phyloP scores from a whole-genome alignment of 2,888 invertebrate genomes.

The Hypselothyrea guttata region DNA sequence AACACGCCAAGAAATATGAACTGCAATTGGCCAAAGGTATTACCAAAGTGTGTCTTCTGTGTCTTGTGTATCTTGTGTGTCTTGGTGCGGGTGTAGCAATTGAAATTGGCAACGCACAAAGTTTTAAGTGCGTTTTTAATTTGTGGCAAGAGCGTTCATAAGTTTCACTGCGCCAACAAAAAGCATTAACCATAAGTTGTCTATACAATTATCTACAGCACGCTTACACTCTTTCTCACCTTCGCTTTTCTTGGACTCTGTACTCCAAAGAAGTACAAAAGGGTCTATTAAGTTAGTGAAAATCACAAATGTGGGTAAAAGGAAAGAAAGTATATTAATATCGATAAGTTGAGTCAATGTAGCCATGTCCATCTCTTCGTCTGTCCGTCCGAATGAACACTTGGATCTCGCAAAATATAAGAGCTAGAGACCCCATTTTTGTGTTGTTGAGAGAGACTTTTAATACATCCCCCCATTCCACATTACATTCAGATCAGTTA shows the following conservation, averaged over 20 bases:
- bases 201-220: slow-evolving; percentile 21
- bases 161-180: slow-evolving; percentile 36
- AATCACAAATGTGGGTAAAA: no score
- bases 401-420: no score
- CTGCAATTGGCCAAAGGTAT: slow-evolving; percentile 67
- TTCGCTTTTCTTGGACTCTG: slow-evolving; percentile 1
- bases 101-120: slow-evolving; percentile 57
- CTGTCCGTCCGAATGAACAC: no score
- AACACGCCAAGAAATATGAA: slow-evolving; percentile 72
- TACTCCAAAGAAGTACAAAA: no score
- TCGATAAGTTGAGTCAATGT: no score
- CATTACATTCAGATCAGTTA: no score
- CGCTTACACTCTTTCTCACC: background rate
- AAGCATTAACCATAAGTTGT: slow-evolving; percentile 43
- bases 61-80: slow-evolving; percentile 16
- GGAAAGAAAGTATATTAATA: no score
- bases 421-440: no score
- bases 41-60: slow-evolving; percentile 13
- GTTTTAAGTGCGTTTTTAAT: slow-evolving; percentile 69
- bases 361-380: no score
- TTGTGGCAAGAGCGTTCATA: slow-evolving; percentile 56
- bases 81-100: slow-evolving; percentile 37
- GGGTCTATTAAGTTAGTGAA: no score
- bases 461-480: no score
- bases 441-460: no score